Conservation (phyloP, 2,113 vertebrate genomes). For the Mus spicilegus region DNA sequence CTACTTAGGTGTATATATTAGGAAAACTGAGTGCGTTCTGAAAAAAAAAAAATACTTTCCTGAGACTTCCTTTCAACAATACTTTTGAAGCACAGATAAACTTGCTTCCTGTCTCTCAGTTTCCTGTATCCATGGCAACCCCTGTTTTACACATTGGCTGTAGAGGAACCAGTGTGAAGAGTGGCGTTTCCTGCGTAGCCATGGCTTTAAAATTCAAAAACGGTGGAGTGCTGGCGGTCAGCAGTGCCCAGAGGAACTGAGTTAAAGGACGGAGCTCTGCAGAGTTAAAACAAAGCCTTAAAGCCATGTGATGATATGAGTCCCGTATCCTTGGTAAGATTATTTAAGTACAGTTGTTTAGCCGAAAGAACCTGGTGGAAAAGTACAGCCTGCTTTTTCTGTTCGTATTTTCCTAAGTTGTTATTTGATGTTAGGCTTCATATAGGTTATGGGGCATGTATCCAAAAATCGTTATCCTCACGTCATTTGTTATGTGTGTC, state of each 20-base stretch:
- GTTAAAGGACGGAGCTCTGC: conserved; percentile 39
- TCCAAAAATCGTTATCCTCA: neutral
- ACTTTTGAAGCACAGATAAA: conserved; percentile 88
- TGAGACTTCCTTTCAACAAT: conserved; percentile 87
- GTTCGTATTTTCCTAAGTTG: conserved; percentile 51
- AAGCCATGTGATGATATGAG: conserved; percentile 71
- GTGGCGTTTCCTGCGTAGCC: conserved; percentile 86
- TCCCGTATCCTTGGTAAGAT: conserved; percentile 86
- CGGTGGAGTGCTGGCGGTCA: conserved; percentile 65
- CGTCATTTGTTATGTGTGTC: conserved; percentile 45
- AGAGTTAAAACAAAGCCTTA: conserved; percentile 36
- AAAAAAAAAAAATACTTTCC: conserved; percentile 74
- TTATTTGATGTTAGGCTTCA: conserved; percentile 46
- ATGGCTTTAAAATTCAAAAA: conserved; percentile 69
- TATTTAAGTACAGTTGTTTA: conserved; percentile 71
- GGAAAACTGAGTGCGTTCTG: conserved; percentile 76
- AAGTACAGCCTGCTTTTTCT: conserved; percentile 52
- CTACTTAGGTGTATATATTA: conserved; percentile 23
- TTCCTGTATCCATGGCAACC: conserved; percentile 93
- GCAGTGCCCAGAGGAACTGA: conserved; percentile 66
- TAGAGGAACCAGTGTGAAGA: conserved; percentile 83
- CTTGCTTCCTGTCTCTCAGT: conserved; percentile 88
- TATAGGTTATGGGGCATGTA: neutral
- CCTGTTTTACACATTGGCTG: conserved; percentile 83
- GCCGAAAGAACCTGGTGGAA: conserved; percentile 41